These are phyloP conservation scores for Clytia hemisphaerica DNA, from an alignment of 30 jellyfish, hydroid and myxozoan genomes.

Conservation along the genomic window DNA sequence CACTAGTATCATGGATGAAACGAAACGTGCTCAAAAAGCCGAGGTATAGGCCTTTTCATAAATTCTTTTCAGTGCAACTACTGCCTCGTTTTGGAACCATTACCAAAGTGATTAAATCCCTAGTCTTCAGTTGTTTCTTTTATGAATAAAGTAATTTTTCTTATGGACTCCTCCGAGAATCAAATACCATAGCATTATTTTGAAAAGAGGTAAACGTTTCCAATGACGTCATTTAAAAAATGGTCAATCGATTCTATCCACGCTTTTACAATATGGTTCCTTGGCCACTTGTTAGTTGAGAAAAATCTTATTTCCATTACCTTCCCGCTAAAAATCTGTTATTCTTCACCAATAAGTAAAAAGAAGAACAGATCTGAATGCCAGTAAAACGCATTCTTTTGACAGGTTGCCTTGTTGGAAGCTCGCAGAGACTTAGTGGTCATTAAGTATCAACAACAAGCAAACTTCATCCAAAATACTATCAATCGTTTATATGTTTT, in stretches of 20 bases:
- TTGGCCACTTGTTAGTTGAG: too few relatives aligned
- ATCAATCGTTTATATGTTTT: not conserved
- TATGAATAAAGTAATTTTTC: too few relatives aligned
- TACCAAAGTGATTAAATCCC: not conserved
- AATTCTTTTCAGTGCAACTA: not conserved
- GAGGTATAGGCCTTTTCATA: constrained; percentile 39
- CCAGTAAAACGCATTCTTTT: too few relatives aligned
- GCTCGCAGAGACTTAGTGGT: constrained; percentile 16
- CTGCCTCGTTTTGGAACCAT: not conserved
- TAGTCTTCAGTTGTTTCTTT: not conserved
- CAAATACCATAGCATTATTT: too few relatives aligned
- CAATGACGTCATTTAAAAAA: not conserved
- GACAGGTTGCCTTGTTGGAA: constrained; percentile 15
- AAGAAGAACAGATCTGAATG: too few relatives aligned
- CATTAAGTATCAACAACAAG: constrained; percentile 14
- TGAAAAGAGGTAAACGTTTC: not conserved
- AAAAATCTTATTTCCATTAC: too few relatives aligned
- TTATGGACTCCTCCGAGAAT: too few relatives aligned
- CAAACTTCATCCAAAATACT: constrained; percentile 3
- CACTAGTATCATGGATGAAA: constrained; percentile 36
- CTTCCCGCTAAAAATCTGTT: too few relatives aligned
- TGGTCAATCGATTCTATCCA: too few relatives aligned
- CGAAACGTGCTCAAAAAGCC: constrained; percentile 69
- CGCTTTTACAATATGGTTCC: too few relatives aligned
- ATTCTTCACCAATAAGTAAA: too few relatives aligned